Conservation (phyloP, 2,113 vertebrate species). For the Mastomys coucha region DNA sequence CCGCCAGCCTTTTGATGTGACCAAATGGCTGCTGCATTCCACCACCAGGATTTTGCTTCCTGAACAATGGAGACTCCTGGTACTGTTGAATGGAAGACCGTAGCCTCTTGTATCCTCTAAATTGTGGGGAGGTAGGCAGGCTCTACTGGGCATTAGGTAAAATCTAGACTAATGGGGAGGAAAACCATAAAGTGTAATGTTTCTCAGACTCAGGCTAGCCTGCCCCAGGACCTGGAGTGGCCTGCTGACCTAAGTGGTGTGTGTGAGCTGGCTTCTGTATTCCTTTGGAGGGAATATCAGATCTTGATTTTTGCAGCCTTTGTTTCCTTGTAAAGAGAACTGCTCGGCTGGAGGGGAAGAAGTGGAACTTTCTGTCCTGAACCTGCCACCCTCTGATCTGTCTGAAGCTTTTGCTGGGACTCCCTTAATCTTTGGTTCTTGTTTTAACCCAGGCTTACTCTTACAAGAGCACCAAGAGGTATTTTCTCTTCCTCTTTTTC, state of each 20-base stretch:
- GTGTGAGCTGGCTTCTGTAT: neutral
- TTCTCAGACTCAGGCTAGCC: neutral
- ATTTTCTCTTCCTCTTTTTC: slow-evolving; percentile 67
- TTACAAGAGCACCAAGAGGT: neutral
- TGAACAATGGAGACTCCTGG: neutral
- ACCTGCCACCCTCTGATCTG: neutral
- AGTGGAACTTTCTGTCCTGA: neutral
- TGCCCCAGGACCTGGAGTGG: neutral
- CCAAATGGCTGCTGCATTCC: neutral
- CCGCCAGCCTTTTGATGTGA: neutral
- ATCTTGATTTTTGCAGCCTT: slow-evolving; percentile 51
- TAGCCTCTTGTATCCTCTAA: slow-evolving; percentile 33
- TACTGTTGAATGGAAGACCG: neutral
- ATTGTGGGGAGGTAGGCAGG: neutral
- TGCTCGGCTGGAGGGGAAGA: neutral
- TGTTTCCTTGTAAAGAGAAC: slow-evolving; percentile 55
- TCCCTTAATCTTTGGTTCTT: slow-evolving; percentile 28
- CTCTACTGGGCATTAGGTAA: neutral
- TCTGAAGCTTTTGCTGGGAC: neutral
- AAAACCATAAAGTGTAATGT: neutral
- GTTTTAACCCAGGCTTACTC: neutral
- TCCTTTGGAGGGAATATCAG: neutral
- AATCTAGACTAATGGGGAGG: neutral
- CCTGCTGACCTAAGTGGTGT: neutral
- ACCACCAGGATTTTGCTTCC: neutral